Percentiles rank a stretch among this genome's conserved stretches.
Evolutionary conservation across 2,888 invertebrate species (phyloP).

Genomic region (Hirtodrosophila trivittata): DNA sequence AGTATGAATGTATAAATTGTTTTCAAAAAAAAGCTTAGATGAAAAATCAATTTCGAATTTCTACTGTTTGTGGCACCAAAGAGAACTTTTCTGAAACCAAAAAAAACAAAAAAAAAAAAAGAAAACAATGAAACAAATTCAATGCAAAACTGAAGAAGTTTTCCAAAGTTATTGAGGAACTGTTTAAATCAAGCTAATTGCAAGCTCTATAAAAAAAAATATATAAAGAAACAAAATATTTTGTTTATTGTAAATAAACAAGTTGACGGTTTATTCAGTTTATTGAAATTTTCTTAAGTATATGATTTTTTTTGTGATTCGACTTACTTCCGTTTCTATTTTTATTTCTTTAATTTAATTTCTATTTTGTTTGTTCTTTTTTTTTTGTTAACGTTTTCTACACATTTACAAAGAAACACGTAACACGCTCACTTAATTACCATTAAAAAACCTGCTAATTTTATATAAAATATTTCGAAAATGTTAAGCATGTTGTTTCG

Average conservation of each 20-base stretch:
- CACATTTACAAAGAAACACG: constrained; percentile 71
- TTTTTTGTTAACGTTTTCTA: constrained; percentile 37
- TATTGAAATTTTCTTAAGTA: constrained; percentile 28
- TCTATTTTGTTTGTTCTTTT: constrained; percentile 16
- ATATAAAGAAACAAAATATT: constrained; percentile 48
- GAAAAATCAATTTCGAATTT: constrained; percentile 62
- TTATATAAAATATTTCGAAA: constrained; percentile 57
- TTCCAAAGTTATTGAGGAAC: constrained; percentile 37
- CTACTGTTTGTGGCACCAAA: constrained; percentile 87
- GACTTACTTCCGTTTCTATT: too few species aligned
- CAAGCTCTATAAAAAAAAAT: constrained; percentile 50
- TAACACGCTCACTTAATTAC: constrained; percentile 73
- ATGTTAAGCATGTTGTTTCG: constrained; percentile 72
- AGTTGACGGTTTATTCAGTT: constrained; percentile 42
- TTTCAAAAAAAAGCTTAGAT: constrained; percentile 34
- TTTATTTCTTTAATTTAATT: constrained; percentile 15
- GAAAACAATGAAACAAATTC: constrained; percentile 21
- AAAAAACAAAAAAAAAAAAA: constrained; percentile 60
- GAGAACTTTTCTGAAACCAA: constrained; percentile 90
- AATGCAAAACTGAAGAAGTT: constrained; percentile 30
- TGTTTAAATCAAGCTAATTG: constrained; percentile 37
- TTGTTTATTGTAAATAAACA: constrained; percentile 54
- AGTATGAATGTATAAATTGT: constrained; percentile 43
- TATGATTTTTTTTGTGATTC: too few species aligned
- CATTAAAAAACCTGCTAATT: constrained; percentile 56